These are phyloP conservation scores for Fragum whitleyi DNA, from an alignment of 2,888 invertebrate genomes.

Conservation along the genomic window DNA sequence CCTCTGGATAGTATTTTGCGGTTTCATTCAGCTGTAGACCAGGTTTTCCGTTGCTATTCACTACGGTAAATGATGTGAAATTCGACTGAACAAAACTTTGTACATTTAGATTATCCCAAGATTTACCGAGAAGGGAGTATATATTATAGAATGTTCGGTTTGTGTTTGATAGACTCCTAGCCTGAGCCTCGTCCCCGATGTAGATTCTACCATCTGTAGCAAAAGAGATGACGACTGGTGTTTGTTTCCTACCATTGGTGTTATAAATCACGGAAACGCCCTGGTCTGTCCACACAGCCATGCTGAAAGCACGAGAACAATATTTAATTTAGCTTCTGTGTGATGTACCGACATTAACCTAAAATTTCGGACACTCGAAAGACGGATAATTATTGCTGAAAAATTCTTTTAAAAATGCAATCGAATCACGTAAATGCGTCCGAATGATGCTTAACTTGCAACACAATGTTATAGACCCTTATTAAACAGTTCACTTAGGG, in stretches of 20 bases:
- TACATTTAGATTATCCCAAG: conserved; percentile 6
- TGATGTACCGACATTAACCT: no score
- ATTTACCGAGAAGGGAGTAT: neutral
- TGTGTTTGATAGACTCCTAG: neutral
- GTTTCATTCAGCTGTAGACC: neutral
- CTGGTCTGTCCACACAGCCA: neutral
- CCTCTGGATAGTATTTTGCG: conserved; percentile 1
- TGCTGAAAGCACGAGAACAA: neutral
- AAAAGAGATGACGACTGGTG: neutral
- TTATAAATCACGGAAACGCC: neutral
- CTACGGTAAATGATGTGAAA: neutral
- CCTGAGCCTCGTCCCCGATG: neutral
- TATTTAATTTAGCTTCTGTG: no score
- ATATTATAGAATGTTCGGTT: conserved; percentile 8
- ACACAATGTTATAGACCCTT: no score
- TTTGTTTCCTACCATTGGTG: neutral
- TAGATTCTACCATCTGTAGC: neutral
- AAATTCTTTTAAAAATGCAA: no score
- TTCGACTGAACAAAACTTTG: neutral
- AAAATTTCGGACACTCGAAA: no score
- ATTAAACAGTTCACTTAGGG: no score
- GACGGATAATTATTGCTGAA: no score
- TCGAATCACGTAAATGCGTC: no score
- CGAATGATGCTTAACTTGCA: no score
- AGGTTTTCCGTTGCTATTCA: conserved; percentile 9